phyloP scores from a whole-genome alignment of 2,113 vertebrate genomes.

The Lucifuga dentata region DNA sequence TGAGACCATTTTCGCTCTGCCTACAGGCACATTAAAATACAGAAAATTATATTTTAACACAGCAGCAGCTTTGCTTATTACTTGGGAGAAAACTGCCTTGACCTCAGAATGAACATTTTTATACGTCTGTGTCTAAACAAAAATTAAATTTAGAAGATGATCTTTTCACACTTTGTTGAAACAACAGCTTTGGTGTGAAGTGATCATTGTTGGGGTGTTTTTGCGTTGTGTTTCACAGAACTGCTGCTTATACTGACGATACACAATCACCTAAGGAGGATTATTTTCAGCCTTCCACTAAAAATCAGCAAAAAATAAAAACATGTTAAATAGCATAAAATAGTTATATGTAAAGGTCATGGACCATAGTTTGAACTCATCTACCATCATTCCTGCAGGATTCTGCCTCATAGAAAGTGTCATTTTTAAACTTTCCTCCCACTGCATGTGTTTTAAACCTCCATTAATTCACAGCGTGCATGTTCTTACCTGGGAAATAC shows the following conservation, averaged over 20 bases:
- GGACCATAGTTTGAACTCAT: neutral
- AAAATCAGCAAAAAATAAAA: too few species aligned
- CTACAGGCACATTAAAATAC: neutral
- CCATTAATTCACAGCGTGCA: slow-evolving; percentile 5
- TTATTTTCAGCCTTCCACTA: too few species aligned
- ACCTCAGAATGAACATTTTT: slow-evolving; percentile 21
- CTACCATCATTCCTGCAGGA: neutral
- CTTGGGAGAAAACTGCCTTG: slow-evolving; percentile 6
- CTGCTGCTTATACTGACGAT: too few species aligned
- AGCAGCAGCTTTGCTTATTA: slow-evolving; percentile 1
- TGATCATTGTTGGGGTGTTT: too few species aligned
- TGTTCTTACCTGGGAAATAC: slow-evolving; percentile 23
- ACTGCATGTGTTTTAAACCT: slow-evolving; percentile 5
- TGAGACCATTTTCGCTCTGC: neutral
- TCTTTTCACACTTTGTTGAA: too few species aligned
- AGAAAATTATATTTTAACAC: neutral
- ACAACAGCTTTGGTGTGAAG: too few species aligned
- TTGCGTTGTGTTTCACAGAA: too few species aligned
- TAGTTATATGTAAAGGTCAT: too few species aligned
- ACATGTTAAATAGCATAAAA: too few species aligned
- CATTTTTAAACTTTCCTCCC: neutral
- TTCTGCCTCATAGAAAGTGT: neutral
- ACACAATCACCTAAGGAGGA: too few species aligned
- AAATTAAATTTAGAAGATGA: too few species aligned
- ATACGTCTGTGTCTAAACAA: too few species aligned